Evolutionary conservation across 2,888 invertebrate genomes (phyloP).

Genomic region (Pyrgus malvae): DNA sequence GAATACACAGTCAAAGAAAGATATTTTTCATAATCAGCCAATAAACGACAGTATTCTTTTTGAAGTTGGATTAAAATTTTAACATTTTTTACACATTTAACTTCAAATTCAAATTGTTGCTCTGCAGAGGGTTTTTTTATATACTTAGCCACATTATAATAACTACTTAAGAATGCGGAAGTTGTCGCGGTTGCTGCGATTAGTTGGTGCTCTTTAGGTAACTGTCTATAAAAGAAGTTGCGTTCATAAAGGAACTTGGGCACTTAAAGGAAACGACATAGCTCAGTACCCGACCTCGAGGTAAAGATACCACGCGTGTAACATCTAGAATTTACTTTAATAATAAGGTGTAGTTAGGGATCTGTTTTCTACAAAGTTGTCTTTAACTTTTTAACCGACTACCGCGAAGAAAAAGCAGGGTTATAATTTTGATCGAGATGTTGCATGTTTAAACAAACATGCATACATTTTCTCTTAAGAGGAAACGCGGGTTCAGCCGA

Average conservation of each 20-base stretch:
- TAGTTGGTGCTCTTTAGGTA: conserved; percentile 13
- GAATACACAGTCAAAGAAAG: too few relatives aligned
- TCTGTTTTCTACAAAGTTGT: too few relatives aligned
- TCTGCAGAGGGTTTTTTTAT: conserved; percentile 1
- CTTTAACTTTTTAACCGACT: too few relatives aligned
- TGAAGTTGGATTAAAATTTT: too few relatives aligned
- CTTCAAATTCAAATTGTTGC: neutral
- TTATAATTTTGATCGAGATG: too few relatives aligned
- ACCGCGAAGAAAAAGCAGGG: too few relatives aligned
- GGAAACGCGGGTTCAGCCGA: too few relatives aligned
- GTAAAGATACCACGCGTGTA: neutral
- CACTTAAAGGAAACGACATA: neutral
- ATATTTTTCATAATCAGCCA: too few relatives aligned
- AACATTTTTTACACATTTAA: neutral
- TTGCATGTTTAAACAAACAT: too few relatives aligned
- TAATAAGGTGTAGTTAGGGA: too few relatives aligned
- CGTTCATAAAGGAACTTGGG: conserved; percentile 1
- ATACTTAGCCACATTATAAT: neutral
- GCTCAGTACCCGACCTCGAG: neutral
- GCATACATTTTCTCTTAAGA: too few relatives aligned
- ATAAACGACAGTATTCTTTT: too few relatives aligned
- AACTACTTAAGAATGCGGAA: conserved; percentile 18
- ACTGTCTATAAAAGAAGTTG: conserved; percentile 22
- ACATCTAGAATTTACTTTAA: neutral
- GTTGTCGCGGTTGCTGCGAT: conserved; percentile 1